These are phyloP conservation scores for Rhinoraja longicauda DNA, from an alignment of 2,797 vertebrate genomes.

Conservation along the genomic window DNA sequence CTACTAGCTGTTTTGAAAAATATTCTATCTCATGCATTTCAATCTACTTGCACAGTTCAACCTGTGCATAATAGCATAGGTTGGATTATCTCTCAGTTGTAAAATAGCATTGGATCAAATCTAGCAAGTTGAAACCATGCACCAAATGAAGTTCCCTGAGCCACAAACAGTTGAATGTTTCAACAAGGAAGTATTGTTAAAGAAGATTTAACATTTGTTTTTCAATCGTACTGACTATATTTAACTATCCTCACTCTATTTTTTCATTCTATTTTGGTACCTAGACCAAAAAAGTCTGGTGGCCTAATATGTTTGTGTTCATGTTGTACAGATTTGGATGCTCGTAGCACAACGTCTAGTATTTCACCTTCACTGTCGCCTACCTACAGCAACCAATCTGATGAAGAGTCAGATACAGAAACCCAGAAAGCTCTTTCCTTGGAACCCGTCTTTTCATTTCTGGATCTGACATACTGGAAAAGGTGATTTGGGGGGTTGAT, in stretches of 20 bases:
- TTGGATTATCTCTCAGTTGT: no score
- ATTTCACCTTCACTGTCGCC: constrained; percentile 71
- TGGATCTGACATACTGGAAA: constrained; percentile 75
- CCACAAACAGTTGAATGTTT: no score
- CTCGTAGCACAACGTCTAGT: constrained; percentile 72
- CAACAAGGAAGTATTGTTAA: no score
- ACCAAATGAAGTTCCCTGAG: no score
- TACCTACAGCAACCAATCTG: constrained; percentile 71
- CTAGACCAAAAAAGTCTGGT: not conserved
- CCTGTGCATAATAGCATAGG: no score
- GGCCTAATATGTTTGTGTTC: not conserved
- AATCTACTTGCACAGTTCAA: no score
- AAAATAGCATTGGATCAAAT: no score
- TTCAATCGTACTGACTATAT: not conserved
- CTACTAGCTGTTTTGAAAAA: not conserved
- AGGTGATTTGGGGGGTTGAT: constrained; percentile 48
- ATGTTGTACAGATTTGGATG: constrained; percentile 62
- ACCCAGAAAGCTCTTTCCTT: constrained; percentile 63
- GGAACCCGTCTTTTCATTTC: constrained; percentile 65
- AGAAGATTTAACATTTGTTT: no score
- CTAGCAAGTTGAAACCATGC: no score
- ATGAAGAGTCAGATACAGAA: constrained; percentile 64
- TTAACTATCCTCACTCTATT: not conserved
- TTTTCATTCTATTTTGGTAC: no score
- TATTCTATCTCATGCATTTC: no score